Conservation (phyloP, 2,888 invertebrate species). For the Sminthurides aquaticus region DNA sequence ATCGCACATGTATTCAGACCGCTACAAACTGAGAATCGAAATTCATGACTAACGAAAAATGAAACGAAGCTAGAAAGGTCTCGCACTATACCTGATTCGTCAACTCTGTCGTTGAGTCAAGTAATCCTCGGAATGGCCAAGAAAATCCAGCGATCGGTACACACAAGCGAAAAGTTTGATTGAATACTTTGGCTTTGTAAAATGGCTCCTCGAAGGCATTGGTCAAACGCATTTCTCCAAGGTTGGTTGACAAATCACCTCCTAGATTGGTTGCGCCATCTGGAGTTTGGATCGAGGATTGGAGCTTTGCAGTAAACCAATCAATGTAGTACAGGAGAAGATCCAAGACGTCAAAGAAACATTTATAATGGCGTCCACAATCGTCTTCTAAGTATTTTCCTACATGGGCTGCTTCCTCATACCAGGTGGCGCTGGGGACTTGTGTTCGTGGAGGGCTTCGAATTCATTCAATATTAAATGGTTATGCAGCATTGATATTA, state of each 20-base stretch:
- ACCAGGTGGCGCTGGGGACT: not conserved
- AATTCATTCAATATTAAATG: not conserved
- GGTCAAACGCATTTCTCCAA: not conserved
- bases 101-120: not conserved
- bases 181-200: constrained; percentile 2
- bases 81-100: no score
- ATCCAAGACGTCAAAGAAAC: constrained; percentile 2
- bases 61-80: no score
- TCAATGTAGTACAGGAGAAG: not conserved
- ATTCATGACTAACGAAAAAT: no score
- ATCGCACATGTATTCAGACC: no score
- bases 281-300: not conserved
- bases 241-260: not conserved
- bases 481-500: not conserved
- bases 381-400: not conserved
- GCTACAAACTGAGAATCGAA: no score
- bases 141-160: constrained; percentile 5
- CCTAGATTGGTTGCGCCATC: not conserved
- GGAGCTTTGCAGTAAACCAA: not conserved
- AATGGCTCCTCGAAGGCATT: constrained; percentile 4
- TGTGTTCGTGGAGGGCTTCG: not conserved
- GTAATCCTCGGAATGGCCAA: not conserved
- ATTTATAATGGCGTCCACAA: not conserved
- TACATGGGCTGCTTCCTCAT: not conserved
- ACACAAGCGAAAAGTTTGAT: constrained; percentile 2